Conservation (phyloP, 2,797 vertebrate genomes). For the Argyrosomus regius region DNA sequence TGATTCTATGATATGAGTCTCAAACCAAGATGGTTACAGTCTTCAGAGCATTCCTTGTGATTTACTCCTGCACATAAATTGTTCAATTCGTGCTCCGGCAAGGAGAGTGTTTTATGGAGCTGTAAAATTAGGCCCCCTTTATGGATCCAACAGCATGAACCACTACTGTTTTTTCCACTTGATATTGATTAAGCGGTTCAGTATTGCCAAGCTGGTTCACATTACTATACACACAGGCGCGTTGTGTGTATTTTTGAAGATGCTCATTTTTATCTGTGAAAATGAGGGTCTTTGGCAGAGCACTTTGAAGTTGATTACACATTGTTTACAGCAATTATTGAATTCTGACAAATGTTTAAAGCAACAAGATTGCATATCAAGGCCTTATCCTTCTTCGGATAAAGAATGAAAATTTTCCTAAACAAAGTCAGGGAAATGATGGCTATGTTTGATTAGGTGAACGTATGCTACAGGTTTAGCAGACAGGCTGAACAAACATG, state of each 20-base stretch:
- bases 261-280: conserved; percentile 80
- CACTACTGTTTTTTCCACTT: conserved; percentile 78
- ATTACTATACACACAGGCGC: conserved; percentile 58
- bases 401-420: conserved; percentile 75
- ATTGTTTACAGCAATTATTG: conserved; percentile 83
- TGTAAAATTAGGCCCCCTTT: conserved; percentile 83
- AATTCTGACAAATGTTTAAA: conserved; percentile 85
- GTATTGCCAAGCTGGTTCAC: conserved; percentile 72
- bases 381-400: conserved; percentile 71
- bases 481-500: conserved; percentile 82
- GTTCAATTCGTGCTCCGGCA: conserved; percentile 67
- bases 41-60: conserved; percentile 55
- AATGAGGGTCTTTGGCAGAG: conserved; percentile 71
- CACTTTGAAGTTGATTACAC: conserved; percentile 80
- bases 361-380: conserved; percentile 80
- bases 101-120: conserved; percentile 80
- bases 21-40: conserved; percentile 47
- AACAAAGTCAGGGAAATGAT: conserved; percentile 79
- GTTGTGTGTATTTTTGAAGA: conserved; percentile 69
- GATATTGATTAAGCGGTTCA: conserved; percentile 79
- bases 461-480: conserved; percentile 77
- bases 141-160: conserved; percentile 80
- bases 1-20: conserved; percentile 39
- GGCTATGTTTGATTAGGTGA: conserved; percentile 80
- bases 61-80: conserved; percentile 76